Conservation (phyloP, 2,888 invertebrate genomes). For the Piscicola geometra region DNA sequence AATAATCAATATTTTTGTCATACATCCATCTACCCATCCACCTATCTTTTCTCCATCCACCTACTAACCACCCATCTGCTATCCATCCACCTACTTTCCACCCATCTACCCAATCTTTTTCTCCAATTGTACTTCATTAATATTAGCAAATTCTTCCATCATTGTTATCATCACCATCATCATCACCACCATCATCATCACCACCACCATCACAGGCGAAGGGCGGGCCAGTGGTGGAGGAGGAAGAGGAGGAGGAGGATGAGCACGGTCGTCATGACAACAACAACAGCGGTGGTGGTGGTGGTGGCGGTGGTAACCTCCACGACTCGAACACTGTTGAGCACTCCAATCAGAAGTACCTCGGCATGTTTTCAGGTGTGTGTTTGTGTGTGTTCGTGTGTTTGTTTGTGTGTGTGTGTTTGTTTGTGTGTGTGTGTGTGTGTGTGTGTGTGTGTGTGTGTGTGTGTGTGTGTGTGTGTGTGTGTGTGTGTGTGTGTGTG, state of each 20-base stretch:
- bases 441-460: background rate
- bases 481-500: background rate
- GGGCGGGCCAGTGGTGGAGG: background rate
- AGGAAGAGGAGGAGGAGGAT: slow-evolving; percentile 6
- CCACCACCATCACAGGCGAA: slow-evolving; percentile 1
- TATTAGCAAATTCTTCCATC: background rate
- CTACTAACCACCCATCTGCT: background rate
- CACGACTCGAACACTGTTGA: slow-evolving; percentile 19
- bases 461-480: slow-evolving; percentile 10
- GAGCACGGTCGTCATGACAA: background rate
- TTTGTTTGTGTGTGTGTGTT: background rate
- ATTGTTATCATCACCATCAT: slow-evolving; percentile 8
- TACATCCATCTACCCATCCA: slow-evolving; percentile 4
- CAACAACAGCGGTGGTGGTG: background rate
- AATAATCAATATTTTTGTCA: too few species aligned
- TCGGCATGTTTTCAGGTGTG: slow-evolving; percentile 27
- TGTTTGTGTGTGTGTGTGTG: background rate
- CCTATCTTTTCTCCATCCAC: slow-evolving; percentile 9
- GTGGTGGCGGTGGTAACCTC: background rate
- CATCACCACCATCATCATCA: background rate
- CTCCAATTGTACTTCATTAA: background rate
- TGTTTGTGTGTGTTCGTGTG: background rate
- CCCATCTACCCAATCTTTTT: background rate
- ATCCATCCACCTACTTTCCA: background rate
- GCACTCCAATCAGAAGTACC: slow-evolving; percentile 29